phyloP scores from a whole-genome alignment of 2,113 vertebrate species.

The Ivindomyrus marchei region DNA sequence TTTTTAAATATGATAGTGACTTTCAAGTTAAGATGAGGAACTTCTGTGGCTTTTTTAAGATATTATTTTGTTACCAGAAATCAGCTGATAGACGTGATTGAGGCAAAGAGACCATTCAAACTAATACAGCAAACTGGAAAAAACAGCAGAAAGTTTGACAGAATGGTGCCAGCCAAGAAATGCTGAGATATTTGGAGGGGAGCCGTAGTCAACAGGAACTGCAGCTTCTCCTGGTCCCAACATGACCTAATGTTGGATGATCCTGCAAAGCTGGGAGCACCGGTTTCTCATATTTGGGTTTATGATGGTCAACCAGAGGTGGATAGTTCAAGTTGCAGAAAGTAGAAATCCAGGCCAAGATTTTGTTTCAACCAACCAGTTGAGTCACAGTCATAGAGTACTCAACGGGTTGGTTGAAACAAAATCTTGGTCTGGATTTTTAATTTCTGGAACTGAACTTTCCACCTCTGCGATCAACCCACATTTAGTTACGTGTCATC shows the following conservation, averaged over 20 bases:
- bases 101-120: neutral
- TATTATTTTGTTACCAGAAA: neutral
- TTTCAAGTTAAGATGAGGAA: neutral
- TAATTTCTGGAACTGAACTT: neutral
- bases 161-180: neutral
- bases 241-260: neutral
- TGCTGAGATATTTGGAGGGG: neutral
- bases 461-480: neutral
- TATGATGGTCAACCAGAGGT: neutral
- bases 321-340: neutral
- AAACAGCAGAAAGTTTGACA: neutral
- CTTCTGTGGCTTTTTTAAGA: neutral
- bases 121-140: neutral
- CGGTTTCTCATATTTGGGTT: neutral
- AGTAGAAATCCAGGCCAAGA: neutral
- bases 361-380: neutral
- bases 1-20: neutral
- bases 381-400: neutral
- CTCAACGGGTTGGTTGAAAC: too few relatives aligned
- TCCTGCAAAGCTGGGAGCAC: neutral
- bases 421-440: neutral
- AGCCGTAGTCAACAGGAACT: neutral
- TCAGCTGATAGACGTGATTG: neutral
- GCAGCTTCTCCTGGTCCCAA: neutral
- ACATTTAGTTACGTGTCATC: neutral